Percentiles rank a stretch among this genome's conserved stretches.
Conservation (phyloP, 1,140 invertebrate genomes). For the Delia radicum region DNA sequence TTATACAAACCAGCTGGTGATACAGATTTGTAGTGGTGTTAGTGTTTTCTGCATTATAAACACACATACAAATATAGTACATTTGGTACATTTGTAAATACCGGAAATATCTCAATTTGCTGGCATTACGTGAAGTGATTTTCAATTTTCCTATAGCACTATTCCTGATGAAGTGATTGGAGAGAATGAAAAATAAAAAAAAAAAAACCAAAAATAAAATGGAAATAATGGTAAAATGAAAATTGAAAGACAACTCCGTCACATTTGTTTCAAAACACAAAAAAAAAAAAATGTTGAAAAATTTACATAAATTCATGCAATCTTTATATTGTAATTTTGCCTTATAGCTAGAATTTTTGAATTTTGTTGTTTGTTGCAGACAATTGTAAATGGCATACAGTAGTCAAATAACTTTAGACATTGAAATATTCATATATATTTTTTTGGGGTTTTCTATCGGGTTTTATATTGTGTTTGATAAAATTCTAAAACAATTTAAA, state of each 20-base stretch:
- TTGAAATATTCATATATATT: neutral
- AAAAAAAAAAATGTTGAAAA: neutral
- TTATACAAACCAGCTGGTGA: slow-evolving; percentile 1
- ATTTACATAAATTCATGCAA: neutral
- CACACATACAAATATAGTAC: neutral
- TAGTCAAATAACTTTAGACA: neutral
- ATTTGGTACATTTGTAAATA: slow-evolving; percentile 13
- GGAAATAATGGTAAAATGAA: neutral
- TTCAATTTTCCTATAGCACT: slow-evolving; percentile 24
- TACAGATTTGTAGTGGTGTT: neutral
- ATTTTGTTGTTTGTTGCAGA: neutral
- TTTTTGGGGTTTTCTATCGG: no score
- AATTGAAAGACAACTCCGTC: neutral
- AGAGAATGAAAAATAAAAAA: neutral
- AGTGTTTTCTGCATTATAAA: neutral
- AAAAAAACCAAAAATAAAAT: neutral
- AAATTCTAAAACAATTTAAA: neutral
- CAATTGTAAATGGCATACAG: neutral
- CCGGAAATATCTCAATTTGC: slow-evolving; percentile 29
- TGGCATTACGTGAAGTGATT: slow-evolving; percentile 28
- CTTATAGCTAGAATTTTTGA: neutral
- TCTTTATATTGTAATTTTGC: neutral
- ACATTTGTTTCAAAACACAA: neutral
- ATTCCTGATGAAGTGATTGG: neutral
- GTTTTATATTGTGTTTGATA: no score